Evolutionary conservation across 1,140 invertebrate species (phyloP), one percentile per base, ranked within the genome.

Genomic region (Aphaenogaster floridana): DNA sequence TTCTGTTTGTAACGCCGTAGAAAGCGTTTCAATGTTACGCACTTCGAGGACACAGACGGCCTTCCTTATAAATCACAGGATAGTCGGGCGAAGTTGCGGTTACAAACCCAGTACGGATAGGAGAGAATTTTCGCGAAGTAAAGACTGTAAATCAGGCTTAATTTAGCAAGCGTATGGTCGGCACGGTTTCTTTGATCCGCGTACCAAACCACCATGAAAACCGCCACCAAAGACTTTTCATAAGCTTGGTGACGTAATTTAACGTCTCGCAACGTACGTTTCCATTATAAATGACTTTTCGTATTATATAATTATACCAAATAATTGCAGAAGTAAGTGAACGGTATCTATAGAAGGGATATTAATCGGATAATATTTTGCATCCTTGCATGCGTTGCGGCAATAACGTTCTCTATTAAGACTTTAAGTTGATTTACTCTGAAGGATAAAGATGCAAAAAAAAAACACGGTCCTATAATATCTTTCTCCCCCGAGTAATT

Each of bases 121-220:
- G 61, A 72, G 54, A 71, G 59, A 9, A 59, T 88, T 89, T 84
- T 71, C 87, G 45, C 13, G 21, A 74, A 61, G 21, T 48, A 17
- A 39, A 66, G 52, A 11, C 66, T 52, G 15, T 89, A 89, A 89
- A 89, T 89, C 81, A 80, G 34, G 28, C 17, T 88, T 89, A 59
- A 59, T 68, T 86, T 68, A 89, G 86, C 86, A 86, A 68, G 36
- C 74, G 11, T 72, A 80, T 78, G 74, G 72, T 66, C 71, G 11
- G 3, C n/a, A 34, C 4, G 59, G 42, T 88, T 50, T 42, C 59
- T 17, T 28, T 21, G 74, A 42, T 61, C 74, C 36, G 21, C 54
- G 11, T 4, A 17, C 21, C n/a, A 61, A 45, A 42, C 13, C 68
- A 63, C 39, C 68, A 63, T 34, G 21, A 28, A 59, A 88, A 78